Evolutionary conservation across 2,113 vertebrate genomes (phyloP).

Genomic region (Catharus fuscescens): DNA sequence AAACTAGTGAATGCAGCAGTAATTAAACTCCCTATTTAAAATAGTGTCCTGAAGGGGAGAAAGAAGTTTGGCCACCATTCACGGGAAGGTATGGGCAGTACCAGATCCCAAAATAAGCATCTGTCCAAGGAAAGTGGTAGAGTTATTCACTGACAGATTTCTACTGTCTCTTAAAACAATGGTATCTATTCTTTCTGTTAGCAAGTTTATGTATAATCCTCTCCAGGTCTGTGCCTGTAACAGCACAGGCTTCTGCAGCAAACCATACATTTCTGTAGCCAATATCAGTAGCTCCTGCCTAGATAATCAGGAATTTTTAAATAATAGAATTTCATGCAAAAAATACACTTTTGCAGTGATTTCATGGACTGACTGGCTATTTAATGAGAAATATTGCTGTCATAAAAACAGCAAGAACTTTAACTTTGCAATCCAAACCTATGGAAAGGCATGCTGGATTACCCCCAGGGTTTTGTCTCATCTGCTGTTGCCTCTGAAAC

Average conservation of each 20-base stretch:
- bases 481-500: not conserved
- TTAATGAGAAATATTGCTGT: not conserved
- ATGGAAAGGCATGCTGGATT: not conserved
- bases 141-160: not conserved
- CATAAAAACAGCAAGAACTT: not conserved
- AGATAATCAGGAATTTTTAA: not conserved
- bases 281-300: not conserved
- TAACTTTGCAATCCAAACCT: not conserved
- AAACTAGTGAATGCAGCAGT: not conserved
- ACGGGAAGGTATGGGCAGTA: not conserved
- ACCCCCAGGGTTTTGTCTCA: not conserved
- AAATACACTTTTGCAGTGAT: not conserved
- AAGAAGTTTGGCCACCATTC: not conserved
- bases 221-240: not conserved
- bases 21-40: constrained; percentile 1
- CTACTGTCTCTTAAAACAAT: not conserved
- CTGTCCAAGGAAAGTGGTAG: not conserved
- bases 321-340: not conserved
- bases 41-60: not conserved
- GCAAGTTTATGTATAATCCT: not conserved
- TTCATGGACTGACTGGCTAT: not conserved
- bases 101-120: not conserved
- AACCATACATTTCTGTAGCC: not conserved
- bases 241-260: not conserved
- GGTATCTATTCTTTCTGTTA: not conserved